These are phyloP conservation scores for Leptopilina clavipes DNA, from an alignment of 1,140 invertebrate species.

Conservation along the genomic window DNA sequence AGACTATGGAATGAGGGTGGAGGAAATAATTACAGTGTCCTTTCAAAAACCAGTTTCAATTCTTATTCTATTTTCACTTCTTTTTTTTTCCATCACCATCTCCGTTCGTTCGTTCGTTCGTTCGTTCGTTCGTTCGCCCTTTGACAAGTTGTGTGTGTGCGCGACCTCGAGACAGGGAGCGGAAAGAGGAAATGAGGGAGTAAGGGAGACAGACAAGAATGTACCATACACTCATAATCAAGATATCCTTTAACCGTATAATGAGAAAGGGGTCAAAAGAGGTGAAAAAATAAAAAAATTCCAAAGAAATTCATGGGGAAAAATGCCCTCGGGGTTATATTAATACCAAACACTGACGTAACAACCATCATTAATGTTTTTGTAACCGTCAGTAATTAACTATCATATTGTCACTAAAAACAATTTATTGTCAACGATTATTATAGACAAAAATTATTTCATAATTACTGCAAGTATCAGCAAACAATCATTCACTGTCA, in stretches of 20 bases:
- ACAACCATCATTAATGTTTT: no score
- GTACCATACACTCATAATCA: background rate
- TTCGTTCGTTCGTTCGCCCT: conserved; percentile 22
- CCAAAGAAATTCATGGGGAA: background rate
- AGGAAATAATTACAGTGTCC: conserved; percentile 59
- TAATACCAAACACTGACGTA: no score
- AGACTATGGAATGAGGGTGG: conserved; percentile 17
- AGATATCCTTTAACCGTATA: conserved; percentile 19
- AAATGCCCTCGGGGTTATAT: background rate
- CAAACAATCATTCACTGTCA: no score
- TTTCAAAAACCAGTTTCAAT: conserved; percentile 57
- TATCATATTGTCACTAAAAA: no score
- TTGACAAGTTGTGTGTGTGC: conserved; percentile 1
- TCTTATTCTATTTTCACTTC: background rate
- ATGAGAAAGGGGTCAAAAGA: background rate
- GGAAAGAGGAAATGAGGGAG: conserved; percentile 22
- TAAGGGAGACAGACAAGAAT: conserved; percentile 14
- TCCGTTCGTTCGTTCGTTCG: conserved; percentile 21
- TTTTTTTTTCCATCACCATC: conserved; percentile 33
- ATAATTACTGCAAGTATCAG: no score
- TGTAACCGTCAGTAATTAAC: no score
- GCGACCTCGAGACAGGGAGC: conserved; percentile 20
- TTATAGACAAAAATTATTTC: no score
- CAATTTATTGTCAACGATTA: no score
- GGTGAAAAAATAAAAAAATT: background rate